Base-by-base conservation (phyloP, 2,888 invertebrate species). In the Anagyrus pseudococci region DNA sequence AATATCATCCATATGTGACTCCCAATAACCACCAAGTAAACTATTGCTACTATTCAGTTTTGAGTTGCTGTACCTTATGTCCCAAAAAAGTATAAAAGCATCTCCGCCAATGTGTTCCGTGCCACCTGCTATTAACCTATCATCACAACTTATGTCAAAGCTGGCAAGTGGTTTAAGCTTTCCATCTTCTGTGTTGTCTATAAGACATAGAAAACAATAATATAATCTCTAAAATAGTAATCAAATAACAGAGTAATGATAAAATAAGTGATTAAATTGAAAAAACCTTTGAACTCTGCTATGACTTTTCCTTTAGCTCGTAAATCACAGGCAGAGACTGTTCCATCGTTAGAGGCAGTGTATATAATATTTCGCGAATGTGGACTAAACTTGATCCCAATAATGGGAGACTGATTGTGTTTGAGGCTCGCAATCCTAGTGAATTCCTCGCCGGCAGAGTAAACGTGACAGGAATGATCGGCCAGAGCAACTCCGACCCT, bases 1-100 rank as follows among this genome's bases (percentile, higher is more conserved):
- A 17, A 94, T 85, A 77, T 94, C 93, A 78, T 93, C 92, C 59
- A 88, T 87, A 75, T 94, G 94, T 6, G 91, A 89, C 71, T 94
- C 90, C 88, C 89, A 91, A 76, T 94, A 95, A 1, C 89, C 90
- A 0, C 94, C 94, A 1, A 92, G 81, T 13, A 89, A 82, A 68
- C 77, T 77, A 48, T 71, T 73, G 58, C 68, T 75, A 33, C 70
- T 64, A 13, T 73, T 71, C n/a, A 70, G 67, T 64, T 84, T 83
- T 0, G 82, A 74, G 63, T 84, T 83, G 37, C 73, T 71, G 41
- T 80, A 75, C 65, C 93, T 83, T 22, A 88, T 82, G 81, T 94
- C 94, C 89, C 91, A 94, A 82, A 94, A 94, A 64, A 93, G 81
- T 17, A 94, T 82, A 77, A 86, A 93, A 0, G 90, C 86, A 74